phyloP scores from a whole-genome alignment of 2,888 invertebrate genomes.

The Resseliella maxima region DNA sequence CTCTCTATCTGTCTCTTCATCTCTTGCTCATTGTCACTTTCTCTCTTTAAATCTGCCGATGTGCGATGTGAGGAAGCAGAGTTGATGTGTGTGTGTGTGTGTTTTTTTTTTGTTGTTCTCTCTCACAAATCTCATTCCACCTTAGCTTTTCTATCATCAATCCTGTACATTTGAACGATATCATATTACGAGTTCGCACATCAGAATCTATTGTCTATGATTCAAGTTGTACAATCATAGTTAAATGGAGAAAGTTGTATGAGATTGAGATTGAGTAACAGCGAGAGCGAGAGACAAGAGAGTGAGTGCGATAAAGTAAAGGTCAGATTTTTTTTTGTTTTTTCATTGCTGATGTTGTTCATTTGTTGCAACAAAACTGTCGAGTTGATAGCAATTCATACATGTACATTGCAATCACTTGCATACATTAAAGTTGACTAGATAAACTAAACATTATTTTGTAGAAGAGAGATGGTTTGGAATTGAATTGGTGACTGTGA shows the following conservation, averaged over 20 bases:
- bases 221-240: neutral
- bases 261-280: no score
- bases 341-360: neutral
- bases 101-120: neutral
- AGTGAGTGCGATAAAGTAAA: no score
- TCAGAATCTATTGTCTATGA: conserved; percentile 3
- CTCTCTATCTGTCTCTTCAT: neutral
- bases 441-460: neutral
- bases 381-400: neutral
- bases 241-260: neutral
- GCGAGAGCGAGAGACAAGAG: no score
- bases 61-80: neutral
- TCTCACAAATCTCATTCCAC: neutral
- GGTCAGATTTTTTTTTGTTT: neutral
- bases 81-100: neutral
- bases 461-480: neutral
- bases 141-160: neutral
- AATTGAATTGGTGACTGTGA: neutral
- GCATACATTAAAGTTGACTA: conserved; percentile 15
- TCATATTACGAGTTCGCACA: conserved; percentile 6
- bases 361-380: conserved; percentile 31
- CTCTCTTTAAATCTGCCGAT: neutral
- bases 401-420: neutral
- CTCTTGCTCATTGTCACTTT: neutral
- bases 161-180: neutral